Evolutionary conservation across 35 echinoderm and acorn worm species (phyloP).

Genomic region (Ophioderma brevispina): DNA sequence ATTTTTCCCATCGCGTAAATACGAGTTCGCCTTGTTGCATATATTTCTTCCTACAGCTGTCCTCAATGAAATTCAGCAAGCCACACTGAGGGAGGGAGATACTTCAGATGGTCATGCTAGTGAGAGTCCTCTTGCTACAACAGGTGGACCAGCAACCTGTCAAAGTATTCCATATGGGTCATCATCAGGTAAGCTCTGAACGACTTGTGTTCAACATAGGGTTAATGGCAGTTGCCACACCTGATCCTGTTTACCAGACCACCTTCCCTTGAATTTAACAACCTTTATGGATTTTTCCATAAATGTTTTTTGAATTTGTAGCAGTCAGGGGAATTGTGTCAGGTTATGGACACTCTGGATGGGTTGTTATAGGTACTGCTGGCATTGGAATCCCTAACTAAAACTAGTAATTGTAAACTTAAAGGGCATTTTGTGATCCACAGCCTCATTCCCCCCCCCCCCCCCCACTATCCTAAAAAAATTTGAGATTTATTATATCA

Average conservation of each 20-base stretch:
- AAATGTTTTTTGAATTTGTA: neutral
- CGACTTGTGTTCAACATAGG: neutral
- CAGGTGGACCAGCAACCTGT: slow-evolving; percentile 73
- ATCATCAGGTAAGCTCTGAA: slow-evolving; percentile 68
- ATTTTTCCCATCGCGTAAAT: no score
- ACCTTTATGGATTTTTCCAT: neutral
- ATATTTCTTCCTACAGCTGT: slow-evolving; percentile 63
- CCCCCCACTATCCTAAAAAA: no score
- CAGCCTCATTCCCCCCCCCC: no score
- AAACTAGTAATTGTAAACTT: no score
- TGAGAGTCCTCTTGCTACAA: slow-evolving; percentile 81
- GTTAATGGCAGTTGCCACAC: neutral
- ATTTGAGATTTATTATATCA: no score
- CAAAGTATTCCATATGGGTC: slow-evolving; percentile 87
- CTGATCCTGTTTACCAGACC: neutral
- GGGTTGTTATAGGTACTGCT: neutral
- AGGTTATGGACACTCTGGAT: neutral
- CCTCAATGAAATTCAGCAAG: slow-evolving; percentile 64
- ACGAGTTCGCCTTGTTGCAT: no score
- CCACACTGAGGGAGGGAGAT: slow-evolving; percentile 71
- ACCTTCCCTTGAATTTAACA: neutral
- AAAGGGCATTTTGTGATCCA: no score
- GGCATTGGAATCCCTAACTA: no score
- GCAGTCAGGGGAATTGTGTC: neutral
- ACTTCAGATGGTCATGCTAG: slow-evolving; percentile 80